Base-by-base conservation (phyloP, 2,113 vertebrate genomes). In the Polyodon spathula region DNA sequence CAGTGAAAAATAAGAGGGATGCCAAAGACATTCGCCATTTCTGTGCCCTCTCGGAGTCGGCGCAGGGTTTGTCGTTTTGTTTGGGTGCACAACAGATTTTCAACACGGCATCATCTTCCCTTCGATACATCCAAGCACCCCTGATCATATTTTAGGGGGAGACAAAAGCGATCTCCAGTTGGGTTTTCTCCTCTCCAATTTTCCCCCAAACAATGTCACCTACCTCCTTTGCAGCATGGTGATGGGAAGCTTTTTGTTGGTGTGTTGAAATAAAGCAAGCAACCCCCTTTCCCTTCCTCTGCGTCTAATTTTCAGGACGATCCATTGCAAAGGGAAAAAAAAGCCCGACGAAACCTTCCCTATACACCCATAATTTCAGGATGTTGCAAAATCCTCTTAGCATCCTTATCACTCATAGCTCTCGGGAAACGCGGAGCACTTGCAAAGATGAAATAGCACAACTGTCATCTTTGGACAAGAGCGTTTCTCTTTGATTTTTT, bases 11-110 rank as follows among this genome's bases (percentile, higher is more conserved):
- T 57, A 89, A 77, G 60, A 88, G 82, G 59, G 87, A 85, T 58
- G 87, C 85, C 68, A 89, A 76, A 71, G 87, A 89, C 70, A 87
- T 78, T 75, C 85, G 88, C 87, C 88, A 88, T 88, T 78, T 81
- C 84, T 87, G 87, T 70, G 87, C 87, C 80, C 84, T 82, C 73
- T 88, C 86, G 6, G 85, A 82, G 73, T 89, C 88, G 65, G 86
- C 78, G 69, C 80, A 86, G 66, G 88, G 86, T 78, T 89, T 88
- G 73, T 90, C 88, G 76, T 66, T 80, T 67, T 72, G 74, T 73
- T 76, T 67, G 60, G 76, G 79, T 59, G 73, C 75, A 76, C 81
- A 80, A 72, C 84, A 84, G 72, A 85, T 78, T 68, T 77, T 81
- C 73, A 84, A 73, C 70, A 78, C 80, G 68, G 81, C 83, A 75